A percentile compares a stretch with the other conserved stretches of the same genome.
Conservation (phyloP, 1,140 invertebrate genomes). For the Aleiodes sp. region DNA sequence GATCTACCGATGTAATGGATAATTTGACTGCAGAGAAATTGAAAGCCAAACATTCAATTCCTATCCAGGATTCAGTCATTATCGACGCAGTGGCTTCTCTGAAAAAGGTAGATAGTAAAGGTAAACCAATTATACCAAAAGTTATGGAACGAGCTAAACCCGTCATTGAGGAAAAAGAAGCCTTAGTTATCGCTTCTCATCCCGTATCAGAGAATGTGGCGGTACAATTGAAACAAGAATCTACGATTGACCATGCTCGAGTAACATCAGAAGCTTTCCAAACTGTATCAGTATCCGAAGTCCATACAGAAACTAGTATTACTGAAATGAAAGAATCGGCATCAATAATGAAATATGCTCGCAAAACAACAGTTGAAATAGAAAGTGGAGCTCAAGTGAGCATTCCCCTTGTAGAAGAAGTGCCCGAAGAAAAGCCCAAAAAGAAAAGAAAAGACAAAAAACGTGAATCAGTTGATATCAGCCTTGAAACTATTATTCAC, state of each 20-base stretch:
- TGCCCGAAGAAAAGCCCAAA: slow-evolving; percentile 50
- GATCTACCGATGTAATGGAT: slow-evolving; percentile 63
- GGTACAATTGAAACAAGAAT: slow-evolving; percentile 52
- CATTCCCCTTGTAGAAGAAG: slow-evolving; percentile 34
- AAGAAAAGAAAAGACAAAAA: slow-evolving; percentile 61
- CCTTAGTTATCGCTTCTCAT: slow-evolving; percentile 69
- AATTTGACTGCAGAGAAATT: slow-evolving; percentile 59
- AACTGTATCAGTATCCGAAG: slow-evolving; percentile 61
- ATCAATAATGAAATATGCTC: slow-evolving; percentile 51
- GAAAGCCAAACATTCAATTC: slow-evolving; percentile 35
- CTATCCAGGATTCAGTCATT: slow-evolving; percentile 69
- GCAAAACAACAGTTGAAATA: slow-evolving; percentile 40
- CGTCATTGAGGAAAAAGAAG: slow-evolving; percentile 67
- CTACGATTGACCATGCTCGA: slow-evolving; percentile 47
- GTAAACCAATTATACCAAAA: slow-evolving; percentile 54
- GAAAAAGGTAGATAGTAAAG: slow-evolving; percentile 71
- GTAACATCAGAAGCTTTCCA: slow-evolving; percentile 56
- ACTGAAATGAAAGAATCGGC: slow-evolving; percentile 62
- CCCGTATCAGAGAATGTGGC: slow-evolving; percentile 67
- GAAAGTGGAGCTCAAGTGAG: slow-evolving; percentile 33
- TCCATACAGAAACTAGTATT: slow-evolving; percentile 58
- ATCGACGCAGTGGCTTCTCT: slow-evolving; percentile 71
- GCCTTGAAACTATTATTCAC: slow-evolving; percentile 67
- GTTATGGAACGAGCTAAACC: slow-evolving; percentile 64
- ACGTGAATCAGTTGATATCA: slow-evolving; percentile 59